Conservation (phyloP, 2,888 invertebrate genomes). For the Brachynemurus nebulosus region DNA sequence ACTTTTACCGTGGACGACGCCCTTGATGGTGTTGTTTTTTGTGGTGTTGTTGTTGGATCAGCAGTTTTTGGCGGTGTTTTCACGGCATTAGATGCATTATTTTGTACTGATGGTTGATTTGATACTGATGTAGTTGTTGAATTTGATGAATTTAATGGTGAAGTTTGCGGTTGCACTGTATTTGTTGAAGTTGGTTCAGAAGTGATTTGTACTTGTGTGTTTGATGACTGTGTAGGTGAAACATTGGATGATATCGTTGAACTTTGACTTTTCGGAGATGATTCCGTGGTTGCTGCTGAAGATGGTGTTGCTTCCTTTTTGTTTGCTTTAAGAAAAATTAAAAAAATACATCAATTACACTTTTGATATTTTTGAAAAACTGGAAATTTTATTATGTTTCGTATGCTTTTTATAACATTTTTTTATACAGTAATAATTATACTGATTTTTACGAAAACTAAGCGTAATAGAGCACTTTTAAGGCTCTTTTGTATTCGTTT, state of each 20-base stretch:
- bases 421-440: too few relatives aligned
- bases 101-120: slow-evolving; percentile 18
- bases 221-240: neutral
- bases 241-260: neutral
- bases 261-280: neutral
- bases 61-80: slow-evolving; percentile 18
- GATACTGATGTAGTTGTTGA: slow-evolving; percentile 31
- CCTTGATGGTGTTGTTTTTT: slow-evolving; percentile 25
- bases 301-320: neutral
- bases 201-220: neutral
- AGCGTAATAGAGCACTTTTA: too few relatives aligned
- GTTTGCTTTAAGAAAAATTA: too few relatives aligned
- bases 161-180: neutral
- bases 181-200: neutral
- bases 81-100: slow-evolving; percentile 1
- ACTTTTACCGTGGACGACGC: slow-evolving; percentile 39
- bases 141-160: neutral
- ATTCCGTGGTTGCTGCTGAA: neutral
- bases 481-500: too few relatives aligned
- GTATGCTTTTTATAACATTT: too few relatives aligned
- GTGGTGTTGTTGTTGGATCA: slow-evolving; percentile 16
- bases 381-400: too few relatives aligned
- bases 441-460: too few relatives aligned
- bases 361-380: too few relatives aligned
- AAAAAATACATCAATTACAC: too few relatives aligned